Base-by-base conservation (phyloP, 2,888 invertebrate genomes). In the Eulithis prunata region DNA sequence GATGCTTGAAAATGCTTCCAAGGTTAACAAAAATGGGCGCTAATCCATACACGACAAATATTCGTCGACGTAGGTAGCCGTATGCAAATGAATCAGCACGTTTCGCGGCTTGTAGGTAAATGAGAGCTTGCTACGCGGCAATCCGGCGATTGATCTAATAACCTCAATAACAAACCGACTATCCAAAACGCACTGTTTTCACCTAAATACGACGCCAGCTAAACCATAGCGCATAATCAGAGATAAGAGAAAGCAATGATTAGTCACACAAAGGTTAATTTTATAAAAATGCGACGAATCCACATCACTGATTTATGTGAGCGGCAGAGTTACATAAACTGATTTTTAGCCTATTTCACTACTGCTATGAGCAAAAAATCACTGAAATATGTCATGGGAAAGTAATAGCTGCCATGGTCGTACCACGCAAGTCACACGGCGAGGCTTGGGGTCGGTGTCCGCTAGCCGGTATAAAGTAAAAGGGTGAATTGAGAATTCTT, bases 371-470 rank as follows among this genome's bases (percentile, higher is more conserved):
- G 67, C 67, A 82, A 82, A 79, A 78, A 75, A 72, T 52, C 43
- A 14, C 55, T 69, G 73, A 72, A 72, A 78, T 76, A 73, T 74
- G 80, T 76, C 82, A 88, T 88, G 86, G 89, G 88, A 91, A 91
- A 90, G 88, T 86, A 80, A 86, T 84, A 88, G 91, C 91, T 90
- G 93, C 92, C 93, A 93, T 93, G 91, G 92, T 90, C 93, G 93
- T 71, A 82, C 91, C 91, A 93, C 94, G 93, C 92, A 93, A 90
- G 87, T 86, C 88, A 88, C 85, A 87, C 90, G 87, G 85, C 87
- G 84, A 90, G 91, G 94, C 94, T 94, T 94, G 94, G 94, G 95
- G 95, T 95, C 95, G 95, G 93, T 95, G 94, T 91, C 94, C 95
- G 94, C 94, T 91, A 89, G 93, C 94, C 94, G 94, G 94, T 78